phyloP scores from a whole-genome alignment of 1,140 invertebrate genomes.

The Sarcophaga bullata region DNA sequence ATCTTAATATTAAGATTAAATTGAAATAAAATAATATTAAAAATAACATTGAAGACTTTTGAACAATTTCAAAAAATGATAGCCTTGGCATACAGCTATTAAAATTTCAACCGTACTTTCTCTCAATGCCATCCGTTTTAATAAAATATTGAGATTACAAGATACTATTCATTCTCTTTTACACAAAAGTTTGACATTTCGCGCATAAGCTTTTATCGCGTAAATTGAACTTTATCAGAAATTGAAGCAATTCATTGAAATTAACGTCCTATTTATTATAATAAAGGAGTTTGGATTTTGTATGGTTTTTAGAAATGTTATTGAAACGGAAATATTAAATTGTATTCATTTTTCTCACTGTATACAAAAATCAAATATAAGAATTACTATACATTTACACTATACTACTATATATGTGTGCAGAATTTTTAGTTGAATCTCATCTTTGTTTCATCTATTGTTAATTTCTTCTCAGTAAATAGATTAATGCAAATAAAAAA shows the following conservation, averaged over 20 bases:
- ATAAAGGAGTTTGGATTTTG: not conserved
- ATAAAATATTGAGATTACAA: too few species aligned
- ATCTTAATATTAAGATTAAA: too few species aligned
- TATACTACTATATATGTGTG: not conserved
- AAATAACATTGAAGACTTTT: too few species aligned
- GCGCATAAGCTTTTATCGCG: too few species aligned
- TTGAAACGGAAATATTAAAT: not conserved
- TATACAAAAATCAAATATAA: not conserved
- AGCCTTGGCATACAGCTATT: too few species aligned
- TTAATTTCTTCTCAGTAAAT: conserved; percentile 19
- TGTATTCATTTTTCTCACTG: not conserved
- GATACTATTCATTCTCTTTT: too few species aligned
- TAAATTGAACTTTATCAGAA: not conserved
- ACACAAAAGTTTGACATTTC: too few species aligned
- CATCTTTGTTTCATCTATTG: conserved; percentile 13
- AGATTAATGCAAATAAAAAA: conserved; percentile 1
- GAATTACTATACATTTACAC: not conserved
- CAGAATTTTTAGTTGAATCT: conserved; percentile 33
- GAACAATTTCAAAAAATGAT: too few species aligned
- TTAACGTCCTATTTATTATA: not conserved
- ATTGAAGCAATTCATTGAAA: not conserved
- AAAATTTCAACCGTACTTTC: too few species aligned
- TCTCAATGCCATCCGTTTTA: too few species aligned
- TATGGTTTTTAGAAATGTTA: not conserved
- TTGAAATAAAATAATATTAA: too few species aligned